phyloP scores from a whole-genome alignment of 2,113 vertebrate species.

The Hiodon tergisus region DNA sequence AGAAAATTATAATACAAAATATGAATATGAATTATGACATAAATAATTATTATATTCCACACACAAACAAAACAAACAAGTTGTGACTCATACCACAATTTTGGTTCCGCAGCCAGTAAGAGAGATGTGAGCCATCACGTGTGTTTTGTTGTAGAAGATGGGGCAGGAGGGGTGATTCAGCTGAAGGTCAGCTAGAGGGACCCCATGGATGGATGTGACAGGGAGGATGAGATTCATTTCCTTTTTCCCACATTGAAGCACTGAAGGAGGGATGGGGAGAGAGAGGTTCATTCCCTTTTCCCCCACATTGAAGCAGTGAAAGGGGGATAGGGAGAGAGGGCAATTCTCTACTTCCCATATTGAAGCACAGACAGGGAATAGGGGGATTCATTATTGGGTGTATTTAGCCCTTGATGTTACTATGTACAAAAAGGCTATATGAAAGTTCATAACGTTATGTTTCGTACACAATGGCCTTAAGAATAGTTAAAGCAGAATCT shows the following conservation, averaged over 20 bases:
- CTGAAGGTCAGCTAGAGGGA: slow-evolving; percentile 47
- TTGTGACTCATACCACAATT: slow-evolving; percentile 43
- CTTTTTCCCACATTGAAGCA: slow-evolving; percentile 44
- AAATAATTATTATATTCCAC: background rate
- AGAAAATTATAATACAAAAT: no score
- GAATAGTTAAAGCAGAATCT: background rate
- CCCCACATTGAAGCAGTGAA: no score
- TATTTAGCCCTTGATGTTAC: no score
- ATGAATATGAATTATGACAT: no score
- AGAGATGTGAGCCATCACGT: slow-evolving; percentile 48
- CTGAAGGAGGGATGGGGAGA: slow-evolving; percentile 31
- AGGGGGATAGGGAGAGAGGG: background rate
- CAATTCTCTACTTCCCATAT: no score
- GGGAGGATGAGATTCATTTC: slow-evolving; percentile 56
- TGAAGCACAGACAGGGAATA: no score
- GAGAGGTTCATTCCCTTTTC: background rate
- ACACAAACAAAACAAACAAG: background rate
- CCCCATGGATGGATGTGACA: slow-evolving; percentile 34
- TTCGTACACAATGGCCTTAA: background rate
- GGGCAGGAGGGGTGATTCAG: slow-evolving; percentile 57
- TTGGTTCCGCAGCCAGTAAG: slow-evolving; percentile 56
- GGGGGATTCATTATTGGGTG: no score
- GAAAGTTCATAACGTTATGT: no score
- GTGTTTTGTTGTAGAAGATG: slow-evolving; percentile 49
- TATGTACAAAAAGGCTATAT: no score